phyloP scores from a whole-genome alignment of 2,113 vertebrate genomes.

The Gulo gulo region DNA sequence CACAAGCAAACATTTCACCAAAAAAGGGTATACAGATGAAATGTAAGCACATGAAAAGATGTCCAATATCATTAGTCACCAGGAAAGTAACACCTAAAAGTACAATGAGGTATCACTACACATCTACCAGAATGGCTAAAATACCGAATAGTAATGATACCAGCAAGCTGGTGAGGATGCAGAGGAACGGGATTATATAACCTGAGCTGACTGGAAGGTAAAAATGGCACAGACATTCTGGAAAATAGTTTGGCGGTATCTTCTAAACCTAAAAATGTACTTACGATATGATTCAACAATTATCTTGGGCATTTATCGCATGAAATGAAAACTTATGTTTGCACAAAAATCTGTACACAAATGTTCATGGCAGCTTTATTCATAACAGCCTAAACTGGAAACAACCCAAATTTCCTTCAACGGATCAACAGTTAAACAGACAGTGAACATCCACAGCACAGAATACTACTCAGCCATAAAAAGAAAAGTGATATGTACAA shows the following conservation, averaged over 20 bases:
- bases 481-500: neutral
- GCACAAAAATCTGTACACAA: neutral
- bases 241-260: neutral
- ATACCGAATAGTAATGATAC: neutral
- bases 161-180: neutral
- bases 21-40: neutral
- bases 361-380: constrained; percentile 49
- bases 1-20: neutral
- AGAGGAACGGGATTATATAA: neutral
- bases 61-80: neutral
- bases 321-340: constrained; percentile 28
- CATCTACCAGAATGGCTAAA: neutral
- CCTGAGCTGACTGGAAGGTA: neutral
- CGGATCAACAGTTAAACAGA: constrained; percentile 27
- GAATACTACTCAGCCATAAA: constrained; percentile 15
- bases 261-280: constrained; percentile 26
- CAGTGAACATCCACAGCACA: neutral
- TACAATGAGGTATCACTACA: neutral
- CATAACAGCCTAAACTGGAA: neutral
- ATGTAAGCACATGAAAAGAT: neutral
- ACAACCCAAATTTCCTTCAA: constrained; percentile 30
- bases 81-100: constrained; percentile 11
- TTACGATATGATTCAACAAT: constrained; percentile 41
- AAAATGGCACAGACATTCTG: neutral
- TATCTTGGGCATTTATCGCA: constrained; percentile 1